Evolutionary conservation across 1,140 invertebrate genomes (phyloP), one percentile per base, ranked within the genome.

Genomic region (Drosophila ohnishii): DNA sequence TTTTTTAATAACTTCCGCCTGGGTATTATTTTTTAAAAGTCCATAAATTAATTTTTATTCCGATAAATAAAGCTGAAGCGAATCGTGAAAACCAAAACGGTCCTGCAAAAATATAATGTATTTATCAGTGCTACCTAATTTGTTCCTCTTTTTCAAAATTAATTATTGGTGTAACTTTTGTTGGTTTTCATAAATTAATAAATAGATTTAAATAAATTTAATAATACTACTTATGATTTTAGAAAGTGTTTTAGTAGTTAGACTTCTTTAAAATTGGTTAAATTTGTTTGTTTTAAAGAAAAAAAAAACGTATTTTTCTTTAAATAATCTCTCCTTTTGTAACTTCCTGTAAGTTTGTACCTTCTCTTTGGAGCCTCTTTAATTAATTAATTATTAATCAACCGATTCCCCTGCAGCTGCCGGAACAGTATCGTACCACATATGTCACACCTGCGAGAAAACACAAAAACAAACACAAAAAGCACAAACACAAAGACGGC

Each of bases 381-480:
- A 22, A 14, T 25, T 4, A 47, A 14, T 25, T 14, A 25, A 25
- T 14, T n/a, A 40, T 65, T 65, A 51, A 44, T 16, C 25, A 16
- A 34, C 39, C 53, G 28, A 28, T 22, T 63, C 0, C 40, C 19
- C 93, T 94, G 40, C 86, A 97, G 96, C 92, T 99, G 67, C 98
- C 98, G 25, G 98, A 99, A 92, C 98, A 99, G 90, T 99, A 98
- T 94, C 94, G 98, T 64, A 97, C 97, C 90, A 95, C 98, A 79
- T 98, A 96, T 93, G 96, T 97, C 88, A 95, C 96, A 76, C 96
- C 97, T 61, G 95, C 96, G 78, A 97, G 97, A 91, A 98, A 98
- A 92, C 96, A 98, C 85, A 98, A 98, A 92, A 97, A 96, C 85
- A 97, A 97, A 92, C 97, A 98, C 85, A 98, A 99, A 93, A 98